These are phyloP conservation scores for Platycheirus albimanus DNA, from an alignment of 2,888 invertebrate species.

Conservation along the genomic window DNA sequence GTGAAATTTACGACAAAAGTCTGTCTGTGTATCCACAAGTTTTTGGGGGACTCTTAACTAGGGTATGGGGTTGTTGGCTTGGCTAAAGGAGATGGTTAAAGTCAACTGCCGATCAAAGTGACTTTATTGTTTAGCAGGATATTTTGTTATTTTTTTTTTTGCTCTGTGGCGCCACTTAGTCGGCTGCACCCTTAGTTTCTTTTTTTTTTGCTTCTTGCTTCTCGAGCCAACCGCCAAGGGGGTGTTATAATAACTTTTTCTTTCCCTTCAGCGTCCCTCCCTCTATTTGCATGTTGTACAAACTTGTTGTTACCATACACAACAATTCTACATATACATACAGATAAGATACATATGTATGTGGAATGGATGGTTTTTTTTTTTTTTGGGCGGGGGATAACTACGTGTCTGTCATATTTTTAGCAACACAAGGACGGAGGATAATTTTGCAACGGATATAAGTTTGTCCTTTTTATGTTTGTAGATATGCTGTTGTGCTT, in stretches of 20 bases:
- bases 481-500: slow-evolving; percentile 14
- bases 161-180: slow-evolving; percentile 70
- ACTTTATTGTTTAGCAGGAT: slow-evolving; percentile 61
- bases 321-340: neutral
- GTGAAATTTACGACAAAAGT: slow-evolving; percentile 70
- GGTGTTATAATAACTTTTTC: no score
- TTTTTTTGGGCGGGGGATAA: neutral
- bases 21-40: slow-evolving; percentile 38
- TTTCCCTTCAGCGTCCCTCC: no score
- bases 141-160: slow-evolving; percentile 32
- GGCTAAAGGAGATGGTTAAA: slow-evolving; percentile 10
- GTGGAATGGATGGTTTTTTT: neutral
- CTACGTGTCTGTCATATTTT: slow-evolving; percentile 70
- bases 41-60: neutral
- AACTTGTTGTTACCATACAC: slow-evolving; percentile 12
- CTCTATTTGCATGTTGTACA: neutral
- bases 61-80: slow-evolving; percentile 1
- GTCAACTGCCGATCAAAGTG: slow-evolving; percentile 68
- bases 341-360: no score
- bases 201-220: neutral
- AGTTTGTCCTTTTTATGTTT: slow-evolving; percentile 59
- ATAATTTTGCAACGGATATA: slow-evolving; percentile 66
- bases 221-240: neutral
- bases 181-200: slow-evolving; percentile 46
- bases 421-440: slow-evolving; percentile 49